phyloP scores from a whole-genome alignment of 2,797 vertebrate genomes.

The Trematomus bernacchii region DNA sequence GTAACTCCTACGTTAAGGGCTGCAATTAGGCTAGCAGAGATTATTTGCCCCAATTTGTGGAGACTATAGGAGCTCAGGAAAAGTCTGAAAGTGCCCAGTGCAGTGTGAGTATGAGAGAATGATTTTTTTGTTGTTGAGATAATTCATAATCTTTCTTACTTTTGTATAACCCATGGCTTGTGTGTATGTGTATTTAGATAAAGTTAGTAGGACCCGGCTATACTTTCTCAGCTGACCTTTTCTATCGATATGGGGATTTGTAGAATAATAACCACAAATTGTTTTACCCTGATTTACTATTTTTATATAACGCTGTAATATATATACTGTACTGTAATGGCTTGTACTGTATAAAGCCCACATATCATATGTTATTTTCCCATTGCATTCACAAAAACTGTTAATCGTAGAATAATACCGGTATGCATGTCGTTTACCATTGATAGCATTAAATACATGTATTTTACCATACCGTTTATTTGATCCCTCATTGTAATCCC shows the following conservation, averaged over 20 bases:
- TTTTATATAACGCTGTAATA: slow-evolving; percentile 80
- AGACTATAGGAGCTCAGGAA: slow-evolving; percentile 86
- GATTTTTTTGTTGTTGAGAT: slow-evolving; percentile 35
- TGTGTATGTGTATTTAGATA: slow-evolving; percentile 74
- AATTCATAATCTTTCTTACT: slow-evolving; percentile 64
- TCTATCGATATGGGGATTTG: slow-evolving; percentile 70
- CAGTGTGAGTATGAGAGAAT: slow-evolving; percentile 76
- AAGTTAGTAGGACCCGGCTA: slow-evolving; percentile 69
- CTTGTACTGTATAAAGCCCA: slow-evolving; percentile 71
- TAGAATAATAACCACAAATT: slow-evolving; percentile 62
- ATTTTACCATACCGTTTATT: slow-evolving; percentile 70
- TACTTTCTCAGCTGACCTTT: slow-evolving; percentile 81
- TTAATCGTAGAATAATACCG: slow-evolving; percentile 60
- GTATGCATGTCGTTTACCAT: slow-evolving; percentile 78
- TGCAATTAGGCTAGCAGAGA: slow-evolving; percentile 80
- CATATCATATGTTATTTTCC: slow-evolving; percentile 68
- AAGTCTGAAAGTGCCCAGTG: slow-evolving; percentile 80
- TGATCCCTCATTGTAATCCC: slow-evolving; percentile 71
- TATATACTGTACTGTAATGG: slow-evolving; percentile 66
- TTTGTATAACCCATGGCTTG: slow-evolving; percentile 77
- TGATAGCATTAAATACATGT: slow-evolving; percentile 62
- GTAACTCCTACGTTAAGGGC: slow-evolving; percentile 81
- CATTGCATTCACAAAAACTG: slow-evolving; percentile 58
- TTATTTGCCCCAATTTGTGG: slow-evolving; percentile 79
- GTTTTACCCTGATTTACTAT: slow-evolving; percentile 74